phyloP scores from a whole-genome alignment of 2,888 invertebrate species.

The Liodrosophila aerea region DNA sequence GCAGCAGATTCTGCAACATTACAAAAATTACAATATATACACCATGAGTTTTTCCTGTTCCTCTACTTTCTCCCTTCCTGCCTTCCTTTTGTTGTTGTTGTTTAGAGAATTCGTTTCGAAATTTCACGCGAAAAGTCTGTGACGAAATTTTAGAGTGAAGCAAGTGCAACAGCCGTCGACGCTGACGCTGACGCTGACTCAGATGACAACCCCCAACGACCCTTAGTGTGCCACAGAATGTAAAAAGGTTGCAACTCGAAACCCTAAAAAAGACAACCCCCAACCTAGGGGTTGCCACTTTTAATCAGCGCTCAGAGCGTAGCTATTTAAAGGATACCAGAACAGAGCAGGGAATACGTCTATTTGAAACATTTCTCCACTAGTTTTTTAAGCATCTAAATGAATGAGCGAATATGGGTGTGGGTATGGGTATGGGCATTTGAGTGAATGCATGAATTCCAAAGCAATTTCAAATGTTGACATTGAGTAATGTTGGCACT shows the following conservation, averaged over 20 bases:
- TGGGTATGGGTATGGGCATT: too few species aligned
- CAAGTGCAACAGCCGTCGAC: conserved; percentile 64
- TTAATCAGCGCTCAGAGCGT: conserved; percentile 66
- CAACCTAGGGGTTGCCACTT: conserved; percentile 61
- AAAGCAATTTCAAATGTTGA: conserved; percentile 76
- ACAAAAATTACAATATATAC: conserved; percentile 73
- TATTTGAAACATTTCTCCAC: conserved; percentile 58
- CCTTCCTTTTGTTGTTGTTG: conserved; percentile 31
- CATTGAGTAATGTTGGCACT: conserved; percentile 75
- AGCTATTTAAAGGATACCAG: conserved; percentile 64
- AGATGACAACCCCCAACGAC: conserved; percentile 44
- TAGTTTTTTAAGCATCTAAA: conserved; percentile 54
- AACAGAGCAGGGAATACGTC: not conserved
- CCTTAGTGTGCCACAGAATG: conserved; percentile 33
- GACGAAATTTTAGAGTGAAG: conserved; percentile 70
- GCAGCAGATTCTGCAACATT: conserved; percentile 65
- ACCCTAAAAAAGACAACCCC: conserved; percentile 34
- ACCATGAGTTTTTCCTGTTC: conserved; percentile 49
- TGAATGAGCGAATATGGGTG: conserved; percentile 31
- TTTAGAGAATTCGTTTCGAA: conserved; percentile 75
- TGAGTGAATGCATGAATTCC: conserved; percentile 77
- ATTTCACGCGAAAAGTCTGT: conserved; percentile 80
- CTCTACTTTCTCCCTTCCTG: conserved; percentile 2
- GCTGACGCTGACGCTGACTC: conserved; percentile 18
- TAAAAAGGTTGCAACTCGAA: conserved; percentile 69